A percentile compares a stretch with the other conserved stretches of the same genome.
phyloP scores from a whole-genome alignment of 1,140 invertebrate species.

The Chlorops oryzae region DNA sequence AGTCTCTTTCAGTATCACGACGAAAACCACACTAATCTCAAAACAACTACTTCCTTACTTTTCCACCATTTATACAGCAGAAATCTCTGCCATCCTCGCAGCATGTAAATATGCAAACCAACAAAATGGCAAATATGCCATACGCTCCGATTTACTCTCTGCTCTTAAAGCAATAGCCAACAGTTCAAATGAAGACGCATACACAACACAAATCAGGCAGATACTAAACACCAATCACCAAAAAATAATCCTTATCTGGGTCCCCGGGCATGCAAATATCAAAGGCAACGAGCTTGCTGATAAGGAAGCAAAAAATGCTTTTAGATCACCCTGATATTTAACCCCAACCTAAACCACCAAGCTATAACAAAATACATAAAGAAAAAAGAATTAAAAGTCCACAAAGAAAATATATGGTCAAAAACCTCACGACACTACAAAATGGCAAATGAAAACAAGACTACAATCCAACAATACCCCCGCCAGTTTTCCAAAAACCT shows the following conservation, averaged over 20 bases:
- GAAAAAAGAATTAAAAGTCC: no score
- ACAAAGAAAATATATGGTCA: no score
- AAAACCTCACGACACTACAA: no score
- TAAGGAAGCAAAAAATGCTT: constrained; percentile 4
- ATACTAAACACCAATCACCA: neutral
- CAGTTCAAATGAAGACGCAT: constrained; percentile 1
- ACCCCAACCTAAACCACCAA: neutral
- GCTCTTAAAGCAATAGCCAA: constrained; percentile 1
- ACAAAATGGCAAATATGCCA: neutral
- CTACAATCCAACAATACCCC: no score
- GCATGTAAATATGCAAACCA: neutral
- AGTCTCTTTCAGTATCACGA: no score
- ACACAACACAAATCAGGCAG: neutral
- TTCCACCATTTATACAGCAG: constrained; percentile 3
- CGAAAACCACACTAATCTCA: no score
- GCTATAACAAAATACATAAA: neutral
- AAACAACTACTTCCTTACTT: no score
- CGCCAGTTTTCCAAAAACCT: no score
- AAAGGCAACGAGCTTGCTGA: constrained; percentile 12
- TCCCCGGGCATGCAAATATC: constrained; percentile 4
- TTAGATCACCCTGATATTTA: constrained; percentile 6
- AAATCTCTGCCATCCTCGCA: neutral
- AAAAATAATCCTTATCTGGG: constrained; percentile 7
- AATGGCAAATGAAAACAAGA: no score
- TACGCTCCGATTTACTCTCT: no score